These are phyloP conservation scores for Rhynchonycteris naso DNA, from an alignment of 2,797 vertebrate genomes.

Conservation along the genomic window DNA sequence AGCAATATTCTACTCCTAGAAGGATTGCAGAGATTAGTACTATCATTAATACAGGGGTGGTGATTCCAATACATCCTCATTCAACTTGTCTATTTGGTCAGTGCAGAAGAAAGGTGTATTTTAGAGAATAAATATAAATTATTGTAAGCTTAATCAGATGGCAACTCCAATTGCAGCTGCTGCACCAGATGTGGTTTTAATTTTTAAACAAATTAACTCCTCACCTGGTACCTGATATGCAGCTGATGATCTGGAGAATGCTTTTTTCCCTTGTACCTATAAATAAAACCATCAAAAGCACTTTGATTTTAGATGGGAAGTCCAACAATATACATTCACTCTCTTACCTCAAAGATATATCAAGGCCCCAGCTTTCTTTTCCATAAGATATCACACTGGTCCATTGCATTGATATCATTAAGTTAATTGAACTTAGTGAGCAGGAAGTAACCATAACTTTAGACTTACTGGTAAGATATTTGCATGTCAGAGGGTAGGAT, in stretches of 20 bases:
- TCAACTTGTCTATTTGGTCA: neutral
- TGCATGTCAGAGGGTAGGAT: neutral
- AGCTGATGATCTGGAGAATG: neutral
- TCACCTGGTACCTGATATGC: neutral
- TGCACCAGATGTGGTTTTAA: constrained; percentile 37
- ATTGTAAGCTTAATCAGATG: constrained; percentile 16
- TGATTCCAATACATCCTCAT: neutral
- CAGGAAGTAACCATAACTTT: neutral
- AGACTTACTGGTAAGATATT: neutral
- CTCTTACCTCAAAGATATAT: neutral
- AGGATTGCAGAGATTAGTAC: neutral
- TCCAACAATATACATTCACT: neutral
- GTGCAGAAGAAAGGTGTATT: neutral
- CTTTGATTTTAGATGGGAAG: neutral
- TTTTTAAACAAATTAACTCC: constrained; percentile 1
- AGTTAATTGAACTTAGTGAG: neutral
- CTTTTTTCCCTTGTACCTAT: neutral
- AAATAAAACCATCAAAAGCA: neutral
- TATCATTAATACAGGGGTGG: neutral
- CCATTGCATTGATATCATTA: neutral
- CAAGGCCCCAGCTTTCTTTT: neutral
- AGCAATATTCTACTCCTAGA: neutral
- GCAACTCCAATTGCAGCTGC: neutral
- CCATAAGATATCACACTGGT: neutral
- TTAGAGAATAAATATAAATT: constrained; percentile 11